Evolutionary conservation across 2,888 invertebrate species (phyloP).

Genomic region (Cepaea hortensis): DNA sequence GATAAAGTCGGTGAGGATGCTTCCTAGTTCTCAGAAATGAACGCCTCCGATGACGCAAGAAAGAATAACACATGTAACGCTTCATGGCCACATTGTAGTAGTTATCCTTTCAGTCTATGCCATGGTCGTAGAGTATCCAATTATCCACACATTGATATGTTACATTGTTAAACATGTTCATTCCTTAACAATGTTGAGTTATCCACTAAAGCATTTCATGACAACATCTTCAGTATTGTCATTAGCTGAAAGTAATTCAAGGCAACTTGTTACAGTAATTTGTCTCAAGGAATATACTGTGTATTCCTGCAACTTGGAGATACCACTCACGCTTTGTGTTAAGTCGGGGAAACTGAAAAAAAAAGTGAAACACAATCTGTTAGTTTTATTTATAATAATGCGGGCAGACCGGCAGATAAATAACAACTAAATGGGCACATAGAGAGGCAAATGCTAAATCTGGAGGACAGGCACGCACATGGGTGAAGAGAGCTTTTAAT

Average conservation of each 20-base stretch:
- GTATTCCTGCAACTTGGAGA: neutral
- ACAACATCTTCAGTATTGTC: neutral
- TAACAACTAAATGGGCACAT: too few relatives aligned
- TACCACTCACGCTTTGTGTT: too few relatives aligned
- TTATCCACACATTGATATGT: neutral
- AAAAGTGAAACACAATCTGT: too few relatives aligned
- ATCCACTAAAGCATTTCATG: neutral
- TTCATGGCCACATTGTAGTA: conserved; percentile 40
- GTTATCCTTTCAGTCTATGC: conserved; percentile 1
- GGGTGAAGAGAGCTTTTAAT: too few relatives aligned
- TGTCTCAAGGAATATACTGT: neutral
- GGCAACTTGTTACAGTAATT: neutral
- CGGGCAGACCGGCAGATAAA: too few relatives aligned
- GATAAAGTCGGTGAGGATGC: neutral
- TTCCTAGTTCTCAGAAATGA: neutral
- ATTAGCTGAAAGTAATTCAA: neutral
- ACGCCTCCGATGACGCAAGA: conserved; percentile 35
- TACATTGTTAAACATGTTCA: neutral
- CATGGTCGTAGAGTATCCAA: neutral
- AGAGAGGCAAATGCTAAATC: too few relatives aligned
- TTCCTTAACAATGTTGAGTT: neutral
- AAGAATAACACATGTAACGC: conserved; percentile 37
- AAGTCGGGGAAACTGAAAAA: too few relatives aligned
- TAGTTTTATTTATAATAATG: too few relatives aligned
- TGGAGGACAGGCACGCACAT: too few relatives aligned